phyloP scores from a whole-genome alignment of 2,797 vertebrate genomes.

The Parambassis ranga region DNA sequence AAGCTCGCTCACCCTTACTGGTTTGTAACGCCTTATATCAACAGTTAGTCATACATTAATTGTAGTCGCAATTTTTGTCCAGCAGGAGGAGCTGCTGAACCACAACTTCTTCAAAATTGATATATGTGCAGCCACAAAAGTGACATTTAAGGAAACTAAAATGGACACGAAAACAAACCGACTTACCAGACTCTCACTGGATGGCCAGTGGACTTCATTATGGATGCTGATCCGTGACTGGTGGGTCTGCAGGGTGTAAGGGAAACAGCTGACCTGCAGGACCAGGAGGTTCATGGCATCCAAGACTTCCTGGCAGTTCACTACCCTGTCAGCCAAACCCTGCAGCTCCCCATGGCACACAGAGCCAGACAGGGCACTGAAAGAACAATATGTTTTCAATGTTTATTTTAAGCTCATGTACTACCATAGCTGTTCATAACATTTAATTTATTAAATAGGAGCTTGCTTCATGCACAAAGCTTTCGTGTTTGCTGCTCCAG shows the following conservation, averaged over 20 bases:
- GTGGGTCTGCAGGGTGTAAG: constrained; percentile 92
- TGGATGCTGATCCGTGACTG: constrained; percentile 91
- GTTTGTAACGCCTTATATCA: too few relatives aligned
- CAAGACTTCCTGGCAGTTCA: constrained; percentile 95
- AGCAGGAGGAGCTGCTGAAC: constrained; percentile 36
- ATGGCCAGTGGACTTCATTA: constrained; percentile 96
- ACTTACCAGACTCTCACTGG: constrained; percentile 82
- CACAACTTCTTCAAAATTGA: neutral
- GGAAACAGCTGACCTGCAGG: constrained; percentile 97
- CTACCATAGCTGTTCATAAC: neutral
- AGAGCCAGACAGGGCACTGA: constrained; percentile 90
- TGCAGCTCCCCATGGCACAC: constrained; percentile 93
- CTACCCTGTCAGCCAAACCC: constrained; percentile 93
- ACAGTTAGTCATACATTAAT: neutral
- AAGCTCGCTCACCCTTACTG: too few relatives aligned
- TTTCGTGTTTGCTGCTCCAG: neutral
- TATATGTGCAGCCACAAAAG: neutral
- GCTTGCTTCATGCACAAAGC: neutral
- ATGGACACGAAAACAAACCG: neutral
- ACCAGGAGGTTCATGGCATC: constrained; percentile 95
- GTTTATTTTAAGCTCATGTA: too few relatives aligned
- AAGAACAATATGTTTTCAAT: constrained; percentile 1
- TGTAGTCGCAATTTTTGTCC: constrained; percentile 2
- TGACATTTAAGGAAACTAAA: too few relatives aligned
- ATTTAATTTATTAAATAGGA: neutral